A percentile compares a stretch with the other conserved stretches of the same genome.
phyloP scores from a whole-genome alignment of 1,140 invertebrate genomes.

The Hycleus cichorii region DNA sequence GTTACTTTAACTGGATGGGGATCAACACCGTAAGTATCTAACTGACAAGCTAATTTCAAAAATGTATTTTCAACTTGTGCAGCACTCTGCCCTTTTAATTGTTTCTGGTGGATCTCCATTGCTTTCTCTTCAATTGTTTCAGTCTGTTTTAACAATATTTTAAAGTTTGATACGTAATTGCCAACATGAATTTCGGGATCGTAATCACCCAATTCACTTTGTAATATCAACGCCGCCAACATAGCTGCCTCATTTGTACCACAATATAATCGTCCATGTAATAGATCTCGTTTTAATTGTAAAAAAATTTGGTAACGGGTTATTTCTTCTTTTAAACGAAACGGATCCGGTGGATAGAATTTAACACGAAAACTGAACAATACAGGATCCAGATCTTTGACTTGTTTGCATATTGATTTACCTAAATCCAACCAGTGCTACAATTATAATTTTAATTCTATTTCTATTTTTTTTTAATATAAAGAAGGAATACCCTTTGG shows the following conservation, averaged over 20 bases:
- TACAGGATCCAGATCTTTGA: constrained; percentile 85
- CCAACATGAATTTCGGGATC: constrained; percentile 80
- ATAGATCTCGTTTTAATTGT: constrained; percentile 87
- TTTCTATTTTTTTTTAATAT: background rate
- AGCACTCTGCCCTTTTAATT: constrained; percentile 62
- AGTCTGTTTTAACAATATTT: constrained; percentile 87
- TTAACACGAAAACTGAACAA: constrained; percentile 90
- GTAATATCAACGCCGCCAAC: constrained; percentile 86
- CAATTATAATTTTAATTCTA: constrained; percentile 36
- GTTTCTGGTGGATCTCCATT: constrained; percentile 78
- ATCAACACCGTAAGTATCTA: constrained; percentile 96
- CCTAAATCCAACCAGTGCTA: constrained; percentile 95
- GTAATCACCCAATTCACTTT: constrained; percentile 92
- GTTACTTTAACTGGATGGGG: constrained; percentile 94
- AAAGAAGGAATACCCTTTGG: constrained; percentile 63
- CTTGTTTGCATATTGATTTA: constrained; percentile 89
- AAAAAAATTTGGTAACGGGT: constrained; percentile 89
- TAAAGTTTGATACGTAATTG: constrained; percentile 87
- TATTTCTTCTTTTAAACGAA: constrained; percentile 76
- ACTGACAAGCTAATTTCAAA: constrained; percentile 74
- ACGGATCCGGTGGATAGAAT: constrained; percentile 89
- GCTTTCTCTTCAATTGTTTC: constrained; percentile 83
- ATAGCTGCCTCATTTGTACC: constrained; percentile 80
- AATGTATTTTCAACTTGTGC: constrained; percentile 77
- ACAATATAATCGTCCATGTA: constrained; percentile 91